Percentiles rank a stretch among this genome's conserved stretches.
These are phyloP conservation scores for Cryptus viduatorius DNA, from an alignment of 2,888 invertebrate genomes.

Conservation along the genomic window DNA sequence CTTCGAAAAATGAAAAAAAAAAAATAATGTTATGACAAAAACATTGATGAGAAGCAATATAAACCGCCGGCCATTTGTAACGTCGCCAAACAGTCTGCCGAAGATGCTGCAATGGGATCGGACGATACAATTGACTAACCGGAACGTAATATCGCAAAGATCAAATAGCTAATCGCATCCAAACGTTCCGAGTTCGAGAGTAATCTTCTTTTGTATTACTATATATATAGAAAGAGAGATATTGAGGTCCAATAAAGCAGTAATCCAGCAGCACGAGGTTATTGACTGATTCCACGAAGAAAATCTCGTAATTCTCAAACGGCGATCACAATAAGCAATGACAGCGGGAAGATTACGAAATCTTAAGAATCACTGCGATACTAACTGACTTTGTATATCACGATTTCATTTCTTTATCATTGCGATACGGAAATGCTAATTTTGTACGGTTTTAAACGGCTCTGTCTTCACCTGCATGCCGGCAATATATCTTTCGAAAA, in stretches of 20 bases:
- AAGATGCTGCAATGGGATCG: background rate
- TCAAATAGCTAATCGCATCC: slow-evolving; percentile 31
- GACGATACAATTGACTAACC: slow-evolving; percentile 49
- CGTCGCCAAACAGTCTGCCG: slow-evolving; percentile 58
- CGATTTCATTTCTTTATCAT: background rate
- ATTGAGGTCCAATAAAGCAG: background rate
- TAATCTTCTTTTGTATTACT: background rate
- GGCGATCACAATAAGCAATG: background rate
- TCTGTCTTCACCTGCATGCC: background rate
- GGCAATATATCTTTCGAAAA: background rate
- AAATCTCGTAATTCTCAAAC: background rate
- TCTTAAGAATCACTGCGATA: slow-evolving; percentile 36
- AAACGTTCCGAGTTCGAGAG: background rate
- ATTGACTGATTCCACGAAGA: slow-evolving; percentile 19
- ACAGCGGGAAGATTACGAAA: slow-evolving; percentile 6
- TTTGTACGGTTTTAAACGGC: background rate
- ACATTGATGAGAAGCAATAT: background rate
- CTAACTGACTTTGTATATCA: background rate
- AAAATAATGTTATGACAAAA: background rate
- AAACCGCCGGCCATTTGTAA: background rate
- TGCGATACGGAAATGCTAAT: background rate
- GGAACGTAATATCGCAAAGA: slow-evolving; percentile 42
- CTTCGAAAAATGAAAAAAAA: background rate
- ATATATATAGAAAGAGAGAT: background rate
- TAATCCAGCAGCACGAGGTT: slow-evolving; percentile 14